Evolutionary conservation across 1,140 invertebrate species (phyloP).

Genomic region (Leptinotarsa defecta): DNA sequence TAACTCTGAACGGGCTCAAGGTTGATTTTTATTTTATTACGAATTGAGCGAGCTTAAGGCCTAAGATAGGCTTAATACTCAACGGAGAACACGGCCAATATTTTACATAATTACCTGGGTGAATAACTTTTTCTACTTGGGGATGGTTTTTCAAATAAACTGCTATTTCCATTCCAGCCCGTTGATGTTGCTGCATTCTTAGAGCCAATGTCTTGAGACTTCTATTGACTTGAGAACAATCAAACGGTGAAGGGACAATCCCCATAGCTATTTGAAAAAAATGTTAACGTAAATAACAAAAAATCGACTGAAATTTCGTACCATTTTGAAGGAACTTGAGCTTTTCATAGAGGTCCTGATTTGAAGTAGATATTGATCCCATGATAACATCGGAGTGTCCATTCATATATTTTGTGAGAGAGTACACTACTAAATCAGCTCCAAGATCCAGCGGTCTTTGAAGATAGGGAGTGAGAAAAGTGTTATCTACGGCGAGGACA

Average conservation of each 20-base stretch:
- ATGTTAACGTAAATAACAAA: constrained; percentile 2
- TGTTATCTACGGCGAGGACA: constrained; percentile 94
- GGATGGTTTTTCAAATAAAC: constrained; percentile 79
- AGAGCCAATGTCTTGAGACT: constrained; percentile 92
- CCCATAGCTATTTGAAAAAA: constrained; percentile 73
- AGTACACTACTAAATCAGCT: constrained; percentile 91
- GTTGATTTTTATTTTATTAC: too few relatives aligned
- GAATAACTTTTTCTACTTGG: constrained; percentile 78
- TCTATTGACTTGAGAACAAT: constrained; percentile 92
- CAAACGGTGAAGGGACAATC: constrained; percentile 93
- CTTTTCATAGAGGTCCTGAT: constrained; percentile 71
- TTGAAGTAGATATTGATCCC: constrained; percentile 83
- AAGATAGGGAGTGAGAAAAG: constrained; percentile 94
- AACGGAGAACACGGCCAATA: too few relatives aligned
- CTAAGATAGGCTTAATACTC: too few relatives aligned
- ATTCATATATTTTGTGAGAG: constrained; percentile 98
- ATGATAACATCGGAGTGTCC: constrained; percentile 98
- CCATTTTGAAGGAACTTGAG: constrained; percentile 90
- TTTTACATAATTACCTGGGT: constrained; percentile 70
- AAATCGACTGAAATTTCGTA: constrained; percentile 55
- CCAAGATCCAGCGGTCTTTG: constrained; percentile 90
- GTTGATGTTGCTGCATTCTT: constrained; percentile 88
- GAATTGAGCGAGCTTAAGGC: too few relatives aligned
- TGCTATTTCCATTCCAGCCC: constrained; percentile 77
- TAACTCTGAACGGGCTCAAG: too few relatives aligned